A percentile compares a stretch with the other conserved stretches of the same genome.
Evolutionary conservation across 2,797 vertebrate species (phyloP).

Genomic region (Molossus alvarezi): DNA sequence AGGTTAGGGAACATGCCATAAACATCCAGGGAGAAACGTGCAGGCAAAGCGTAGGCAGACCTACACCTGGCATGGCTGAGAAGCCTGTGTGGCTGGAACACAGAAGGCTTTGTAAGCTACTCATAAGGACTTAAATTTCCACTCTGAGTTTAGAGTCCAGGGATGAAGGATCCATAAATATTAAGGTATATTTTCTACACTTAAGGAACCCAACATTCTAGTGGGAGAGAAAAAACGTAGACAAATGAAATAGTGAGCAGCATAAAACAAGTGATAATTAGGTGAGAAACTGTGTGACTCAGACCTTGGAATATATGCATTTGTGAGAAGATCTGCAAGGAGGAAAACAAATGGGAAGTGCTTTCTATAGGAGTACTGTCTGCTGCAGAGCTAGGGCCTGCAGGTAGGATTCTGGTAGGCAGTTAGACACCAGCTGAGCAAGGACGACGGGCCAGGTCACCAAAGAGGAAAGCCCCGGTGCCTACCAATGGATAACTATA

Average conservation of each 20-base stretch:
- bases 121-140: not conserved
- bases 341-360: not conserved
- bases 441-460: no score
- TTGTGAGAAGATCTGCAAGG: not conserved
- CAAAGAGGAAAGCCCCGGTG: no score
- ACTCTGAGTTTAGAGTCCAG: constrained; percentile 1
- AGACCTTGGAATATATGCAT: not conserved
- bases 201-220: not conserved
- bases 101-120: not conserved
- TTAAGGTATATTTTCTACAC: not conserved
- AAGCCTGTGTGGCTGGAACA: not conserved
- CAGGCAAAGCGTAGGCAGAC: not conserved
- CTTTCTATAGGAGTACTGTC: not conserved
- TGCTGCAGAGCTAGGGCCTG: not conserved
- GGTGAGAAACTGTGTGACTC: not conserved
- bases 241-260: constrained; percentile 30
- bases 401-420: not conserved
- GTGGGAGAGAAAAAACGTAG: constrained; percentile 1
- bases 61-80: not conserved
- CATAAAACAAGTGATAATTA: constrained; percentile 34
- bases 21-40: not conserved
- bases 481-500: no score
- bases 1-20: not conserved
- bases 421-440: no score
- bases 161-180: not conserved